Base-by-base conservation (phyloP, 2,888 invertebrate species). In the Abscondita cerata region DNA sequence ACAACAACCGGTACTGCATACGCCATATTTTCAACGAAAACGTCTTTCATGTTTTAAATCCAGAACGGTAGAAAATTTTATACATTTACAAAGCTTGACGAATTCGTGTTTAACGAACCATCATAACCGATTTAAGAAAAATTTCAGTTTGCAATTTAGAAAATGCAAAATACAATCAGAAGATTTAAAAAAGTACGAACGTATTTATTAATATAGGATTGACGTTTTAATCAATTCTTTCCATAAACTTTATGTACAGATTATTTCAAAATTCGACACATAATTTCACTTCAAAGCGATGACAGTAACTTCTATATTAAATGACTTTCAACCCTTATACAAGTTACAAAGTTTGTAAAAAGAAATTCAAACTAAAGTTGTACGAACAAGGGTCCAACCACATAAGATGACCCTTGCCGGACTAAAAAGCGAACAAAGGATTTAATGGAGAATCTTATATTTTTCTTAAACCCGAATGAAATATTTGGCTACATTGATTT, bases 51-150 rank as follows among this genome's bases (percentile, higher is more conserved):
- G 16, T 20, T 33, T 13, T 54, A 44, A 46, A 46, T 54, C 36
- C 36, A 18, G 36, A 15, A 34, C 47, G 36, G 48, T 50, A 40
- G 48, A 40, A 48, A 50, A 56, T 56, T 48, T 56, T 40, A 38
- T 50, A 11, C 40, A 48, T 40, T 47, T 48, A 16, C 50, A 48
- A 41, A 50, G 47, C 20, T 50, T 56, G 56, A 50, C 47, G 40
- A 56, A 31, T 38, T 48, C 48, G 15, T 19, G 31, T 56, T 56
- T 56, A 56, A 56, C 56, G 56, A 56, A 56, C 56, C 56, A 48
- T 56, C 12, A 13, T 13, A 48, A 56, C 15, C 25, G 56, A 56
- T 56, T 56, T 56, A 56, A 56, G 36, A 56, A 56, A 56, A 47
- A 56, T 56, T 48, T 36, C 31, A 54, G 54, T 54, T 54, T 34